Percentiles rank a stretch among this genome's conserved stretches.
Conservation (phyloP, 2,888 invertebrate genomes). For the Polymixis lichenea region DNA sequence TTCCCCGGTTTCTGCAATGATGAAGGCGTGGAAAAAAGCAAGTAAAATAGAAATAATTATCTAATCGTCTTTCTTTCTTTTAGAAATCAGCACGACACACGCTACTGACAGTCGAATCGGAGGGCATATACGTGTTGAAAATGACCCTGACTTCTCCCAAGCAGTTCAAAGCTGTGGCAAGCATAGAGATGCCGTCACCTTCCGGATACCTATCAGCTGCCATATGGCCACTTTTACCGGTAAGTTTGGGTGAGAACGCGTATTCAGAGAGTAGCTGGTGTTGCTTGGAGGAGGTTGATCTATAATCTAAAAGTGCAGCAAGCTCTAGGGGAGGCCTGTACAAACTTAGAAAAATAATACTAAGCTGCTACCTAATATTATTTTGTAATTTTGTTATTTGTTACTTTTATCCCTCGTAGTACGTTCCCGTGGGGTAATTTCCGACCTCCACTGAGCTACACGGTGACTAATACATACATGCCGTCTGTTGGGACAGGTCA, state of each 20-base stretch:
- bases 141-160: constrained; percentile 77
- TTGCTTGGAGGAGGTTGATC: neutral
- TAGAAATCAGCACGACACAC: constrained; percentile 82
- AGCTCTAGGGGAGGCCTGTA: no score
- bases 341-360: no score
- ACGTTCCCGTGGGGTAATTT: no score
- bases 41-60: neutral
- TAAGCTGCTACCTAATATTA: no score
- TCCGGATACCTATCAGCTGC: constrained; percentile 96
- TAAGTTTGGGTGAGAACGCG: constrained; percentile 78
- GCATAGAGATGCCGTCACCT: constrained; percentile 93
- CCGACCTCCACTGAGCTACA: no score
- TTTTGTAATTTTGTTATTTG: no score
- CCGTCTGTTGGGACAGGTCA: no score
- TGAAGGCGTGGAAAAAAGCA: no score
- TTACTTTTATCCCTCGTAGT: no score
- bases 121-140: constrained; percentile 93
- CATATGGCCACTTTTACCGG: constrained; percentile 96
- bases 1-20: no score
- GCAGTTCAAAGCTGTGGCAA: constrained; percentile 91
- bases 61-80: constrained; percentile 9
- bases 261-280: neutral
- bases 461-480: no score
- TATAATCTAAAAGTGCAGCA: neutral
- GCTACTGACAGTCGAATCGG: constrained; percentile 90